A percentile compares a stretch with the other conserved stretches of the same genome.
Evolutionary conservation across 2,113 vertebrate genomes (phyloP).

Genomic region (Mormyrus iriodes): DNA sequence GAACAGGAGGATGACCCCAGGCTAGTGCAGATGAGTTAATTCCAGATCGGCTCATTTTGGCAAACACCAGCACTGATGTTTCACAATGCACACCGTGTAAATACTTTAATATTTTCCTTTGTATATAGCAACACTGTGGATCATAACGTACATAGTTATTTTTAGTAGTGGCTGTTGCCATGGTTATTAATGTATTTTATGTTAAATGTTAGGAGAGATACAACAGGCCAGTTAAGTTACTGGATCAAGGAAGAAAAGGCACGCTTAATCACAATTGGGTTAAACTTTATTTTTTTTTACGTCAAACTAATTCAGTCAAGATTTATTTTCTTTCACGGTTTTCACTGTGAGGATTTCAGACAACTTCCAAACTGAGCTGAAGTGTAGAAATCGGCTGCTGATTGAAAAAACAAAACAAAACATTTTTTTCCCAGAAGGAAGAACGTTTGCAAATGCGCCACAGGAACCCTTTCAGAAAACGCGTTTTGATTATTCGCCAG

Average conservation of each 20-base stretch:
- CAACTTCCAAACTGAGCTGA: background rate
- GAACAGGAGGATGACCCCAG: background rate
- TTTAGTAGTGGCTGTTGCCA: constrained; percentile 27
- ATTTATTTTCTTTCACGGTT: background rate
- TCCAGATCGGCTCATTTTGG: constrained; percentile 11
- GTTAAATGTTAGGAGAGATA: background rate
- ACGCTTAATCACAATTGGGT: background rate
- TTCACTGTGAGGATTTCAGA: background rate
- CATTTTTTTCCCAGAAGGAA: background rate
- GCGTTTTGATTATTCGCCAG: background rate
- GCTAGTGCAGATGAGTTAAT: constrained; percentile 12
- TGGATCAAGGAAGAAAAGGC: background rate
- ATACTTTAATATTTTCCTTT: constrained; percentile 21
- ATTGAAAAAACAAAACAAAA: background rate
- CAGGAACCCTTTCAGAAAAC: background rate
- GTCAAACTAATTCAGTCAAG: background rate
- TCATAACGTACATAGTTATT: constrained; percentile 21
- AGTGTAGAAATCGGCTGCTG: background rate
- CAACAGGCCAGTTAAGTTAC: background rate
- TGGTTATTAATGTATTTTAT: constrained; percentile 1
- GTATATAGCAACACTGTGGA: constrained; percentile 22
- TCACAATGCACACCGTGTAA: constrained; percentile 42
- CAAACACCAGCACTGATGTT: constrained; percentile 31
- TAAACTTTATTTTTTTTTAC: background rate
- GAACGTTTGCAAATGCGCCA: background rate